Base-by-base conservation (phyloP, 2,888 invertebrate species). In the Melipona bicolor region DNA sequence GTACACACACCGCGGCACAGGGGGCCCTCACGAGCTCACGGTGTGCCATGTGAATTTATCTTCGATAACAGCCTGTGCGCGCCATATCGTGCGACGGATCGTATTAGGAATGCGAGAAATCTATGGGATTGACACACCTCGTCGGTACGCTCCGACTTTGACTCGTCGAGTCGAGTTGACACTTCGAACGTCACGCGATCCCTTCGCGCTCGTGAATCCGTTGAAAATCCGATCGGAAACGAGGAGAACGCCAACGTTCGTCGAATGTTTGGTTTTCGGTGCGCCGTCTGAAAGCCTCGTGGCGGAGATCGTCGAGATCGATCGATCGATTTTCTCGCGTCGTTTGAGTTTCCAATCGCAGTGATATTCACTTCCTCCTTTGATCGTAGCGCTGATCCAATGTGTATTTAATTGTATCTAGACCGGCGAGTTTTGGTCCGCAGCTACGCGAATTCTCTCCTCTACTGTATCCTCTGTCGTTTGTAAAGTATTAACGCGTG, bases 301-400 rank as follows among this genome's bases (percentile, higher is more conserved):
- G 76, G 54, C 9, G 21, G 17, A 65, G 71, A 43, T 36, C 79
- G 56, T 59, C 36, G 36, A n/a, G n/a, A 49, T n/a, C n/a, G 21
- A 21, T 32, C 3, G 49, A 67, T 27, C 52, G 43, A 32, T 32
- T 32, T 70, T 21, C 32, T 61, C 70, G 52, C 15, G 6, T 52
- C 24, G 52, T 24, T 50, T 36, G 77, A 62, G 70, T 36, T 64
- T 36, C n/a, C 43, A 59, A 32, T 21, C n/a, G 24, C 24, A 82
- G 87, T 93, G 93, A 94, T 93, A 93, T 91, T 50, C 92, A 92
- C 91, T 92, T 93, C 91, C 50, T 71, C 91, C 54, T 62, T 91
- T 92, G 92, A 92, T 88, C 85, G 87, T 85, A 79, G 11, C 74
- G 78, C 64, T 77, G 70, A 75, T 75, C 19, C 61, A 77, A 83